phyloP scores from a whole-genome alignment of 2,113 vertebrate species.

The Nycticebus coucang region DNA sequence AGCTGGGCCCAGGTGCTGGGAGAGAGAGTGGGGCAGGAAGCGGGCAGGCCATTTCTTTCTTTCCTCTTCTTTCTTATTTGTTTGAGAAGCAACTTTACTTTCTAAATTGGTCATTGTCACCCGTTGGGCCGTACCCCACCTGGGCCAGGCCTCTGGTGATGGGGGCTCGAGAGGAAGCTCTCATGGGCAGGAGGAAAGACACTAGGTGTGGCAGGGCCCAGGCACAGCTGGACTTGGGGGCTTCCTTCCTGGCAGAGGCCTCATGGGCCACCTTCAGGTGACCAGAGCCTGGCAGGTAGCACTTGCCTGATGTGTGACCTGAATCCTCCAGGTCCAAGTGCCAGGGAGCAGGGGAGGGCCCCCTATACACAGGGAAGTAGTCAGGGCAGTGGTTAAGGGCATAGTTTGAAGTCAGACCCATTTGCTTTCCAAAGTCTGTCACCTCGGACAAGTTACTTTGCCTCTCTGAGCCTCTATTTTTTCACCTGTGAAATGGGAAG shows the following conservation, averaged over 20 bases:
- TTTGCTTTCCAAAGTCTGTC: constrained; percentile 24
- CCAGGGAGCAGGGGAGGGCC: background rate
- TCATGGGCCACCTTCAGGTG: background rate
- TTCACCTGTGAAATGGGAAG: constrained; percentile 35
- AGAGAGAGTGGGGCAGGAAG: constrained; percentile 81
- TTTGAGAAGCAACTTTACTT: constrained; percentile 84
- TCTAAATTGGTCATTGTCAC: constrained; percentile 82
- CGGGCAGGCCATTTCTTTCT: constrained; percentile 78
- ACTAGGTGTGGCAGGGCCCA: background rate
- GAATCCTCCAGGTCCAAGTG: background rate
- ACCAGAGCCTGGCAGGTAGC: background rate
- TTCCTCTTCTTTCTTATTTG: constrained; percentile 83
- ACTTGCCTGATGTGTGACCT: background rate
- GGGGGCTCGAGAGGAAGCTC: constrained; percentile 65
- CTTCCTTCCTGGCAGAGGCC: background rate
- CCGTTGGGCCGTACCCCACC: constrained; percentile 78
- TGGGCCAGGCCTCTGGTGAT: constrained; percentile 71
- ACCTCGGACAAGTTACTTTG: background rate
- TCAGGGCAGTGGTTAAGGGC: background rate
- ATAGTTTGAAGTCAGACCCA: background rate
- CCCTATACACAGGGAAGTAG: background rate
- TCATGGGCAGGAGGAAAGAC: constrained; percentile 15
- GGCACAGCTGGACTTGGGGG: background rate
- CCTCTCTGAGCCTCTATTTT: background rate
- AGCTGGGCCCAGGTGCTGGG: constrained; percentile 81